phyloP scores from a whole-genome alignment of 2,888 invertebrate species.

The Netelia fuscicornis region DNA sequence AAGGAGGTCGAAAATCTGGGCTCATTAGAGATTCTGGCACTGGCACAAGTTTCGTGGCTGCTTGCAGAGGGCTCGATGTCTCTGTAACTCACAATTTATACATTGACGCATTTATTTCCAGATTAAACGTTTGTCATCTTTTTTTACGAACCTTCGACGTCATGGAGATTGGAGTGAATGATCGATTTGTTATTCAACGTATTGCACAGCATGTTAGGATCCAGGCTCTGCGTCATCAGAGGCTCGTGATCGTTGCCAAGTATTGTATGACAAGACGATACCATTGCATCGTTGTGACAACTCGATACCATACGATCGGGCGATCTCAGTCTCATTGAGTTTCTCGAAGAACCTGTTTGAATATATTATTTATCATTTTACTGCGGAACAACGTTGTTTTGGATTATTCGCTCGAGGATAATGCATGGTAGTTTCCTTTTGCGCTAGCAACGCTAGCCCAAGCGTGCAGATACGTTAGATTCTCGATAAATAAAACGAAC shows the following conservation, averaged over 20 bases:
- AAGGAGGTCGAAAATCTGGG: constrained; percentile 88
- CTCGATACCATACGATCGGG: constrained; percentile 91
- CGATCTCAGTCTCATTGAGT: constrained; percentile 85
- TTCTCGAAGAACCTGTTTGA: constrained; percentile 72
- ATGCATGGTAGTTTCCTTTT: constrained; percentile 67
- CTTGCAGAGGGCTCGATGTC: constrained; percentile 89
- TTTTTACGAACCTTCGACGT: constrained; percentile 77
- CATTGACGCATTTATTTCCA: not conserved
- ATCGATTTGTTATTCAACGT: constrained; percentile 80
- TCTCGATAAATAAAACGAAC: constrained; percentile 46
- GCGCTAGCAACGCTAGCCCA: constrained; percentile 75
- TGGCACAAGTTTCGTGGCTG: constrained; percentile 94
- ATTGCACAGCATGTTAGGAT: constrained; percentile 86
- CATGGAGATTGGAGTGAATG: constrained; percentile 73
- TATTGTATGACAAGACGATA: constrained; percentile 78
- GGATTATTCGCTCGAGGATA: constrained; percentile 41
- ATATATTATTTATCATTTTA: constrained; percentile 17
- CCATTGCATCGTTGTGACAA: constrained; percentile 87
- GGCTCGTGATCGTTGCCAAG: constrained; percentile 78
- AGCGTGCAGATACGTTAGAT: constrained; percentile 76
- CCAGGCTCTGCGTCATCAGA: constrained; percentile 88
- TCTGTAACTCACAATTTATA: constrained; percentile 73
- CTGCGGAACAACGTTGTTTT: not conserved
- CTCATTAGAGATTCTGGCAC: constrained; percentile 95
- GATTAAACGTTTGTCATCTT: not conserved